Conservation (phyloP, 92 coral and sea anemone genomes). For the Hydrozoanthus gracilis region DNA sequence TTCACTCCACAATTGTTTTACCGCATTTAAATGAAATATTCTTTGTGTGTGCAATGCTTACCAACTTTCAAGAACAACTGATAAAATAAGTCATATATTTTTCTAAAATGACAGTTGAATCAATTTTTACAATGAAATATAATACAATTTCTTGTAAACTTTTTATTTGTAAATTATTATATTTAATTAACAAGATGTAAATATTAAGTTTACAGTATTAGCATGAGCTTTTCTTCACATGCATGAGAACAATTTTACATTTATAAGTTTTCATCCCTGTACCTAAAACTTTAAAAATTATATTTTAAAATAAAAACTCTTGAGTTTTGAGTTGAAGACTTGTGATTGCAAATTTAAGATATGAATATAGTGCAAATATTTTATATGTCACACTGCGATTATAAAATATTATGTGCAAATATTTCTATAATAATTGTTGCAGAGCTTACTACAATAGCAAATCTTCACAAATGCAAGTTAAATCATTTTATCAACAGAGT, state of each 20-base stretch:
- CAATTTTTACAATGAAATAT: neutral
- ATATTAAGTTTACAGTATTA: slow-evolving; percentile 6
- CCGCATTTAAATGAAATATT: slow-evolving; percentile 50
- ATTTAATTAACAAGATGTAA: slow-evolving; percentile 16
- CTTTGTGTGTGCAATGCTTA: neutral
- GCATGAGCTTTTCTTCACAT: slow-evolving; percentile 2
- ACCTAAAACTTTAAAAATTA: slow-evolving; percentile 4
- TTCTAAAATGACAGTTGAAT: slow-evolving; percentile 10
- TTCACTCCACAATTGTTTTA: slow-evolving; percentile 37
- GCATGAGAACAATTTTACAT: neutral
- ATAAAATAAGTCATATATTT: neutral
- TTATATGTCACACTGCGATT: slow-evolving; percentile 1
- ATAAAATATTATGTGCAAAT: slow-evolving; percentile 8
- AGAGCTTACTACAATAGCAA: slow-evolving; percentile 8
- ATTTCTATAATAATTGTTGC: slow-evolving; percentile 5
- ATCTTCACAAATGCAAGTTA: slow-evolving; percentile 21
- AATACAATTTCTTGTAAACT: neutral
- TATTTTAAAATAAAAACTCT: slow-evolving; percentile 8
- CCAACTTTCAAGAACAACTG: slow-evolving; percentile 28
- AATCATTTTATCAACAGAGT: slow-evolving; percentile 27
- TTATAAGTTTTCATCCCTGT: neutral
- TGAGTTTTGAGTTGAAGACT: neutral
- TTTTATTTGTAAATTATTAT: neutral
- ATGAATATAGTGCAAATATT: neutral
- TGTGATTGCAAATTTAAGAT: slow-evolving; percentile 3